Conservation (phyloP, 2,888 invertebrate species). For the Tenthredo amoena region DNA sequence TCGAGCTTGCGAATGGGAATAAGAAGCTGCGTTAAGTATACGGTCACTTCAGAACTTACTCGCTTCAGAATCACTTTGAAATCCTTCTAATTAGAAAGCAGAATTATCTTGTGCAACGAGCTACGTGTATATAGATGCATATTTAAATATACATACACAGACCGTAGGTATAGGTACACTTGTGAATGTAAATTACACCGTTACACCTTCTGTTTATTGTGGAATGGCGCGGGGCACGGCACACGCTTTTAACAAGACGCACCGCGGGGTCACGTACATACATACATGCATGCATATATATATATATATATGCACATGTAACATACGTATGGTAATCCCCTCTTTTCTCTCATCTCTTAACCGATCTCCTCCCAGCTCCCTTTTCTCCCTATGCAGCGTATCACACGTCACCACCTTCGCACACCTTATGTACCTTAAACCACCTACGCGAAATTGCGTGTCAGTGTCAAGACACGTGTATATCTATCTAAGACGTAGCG, state of each 20-base stretch:
- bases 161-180: background rate
- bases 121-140: background rate
- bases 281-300: background rate
- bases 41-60: background rate
- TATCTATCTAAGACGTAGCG: background rate
- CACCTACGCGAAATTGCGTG: slow-evolving; percentile 35
- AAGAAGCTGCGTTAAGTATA: background rate
- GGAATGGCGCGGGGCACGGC: slow-evolving; percentile 22
- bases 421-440: background rate
- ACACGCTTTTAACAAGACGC: slow-evolving; percentile 31
- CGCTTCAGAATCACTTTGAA: slow-evolving; percentile 17
- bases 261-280: slow-evolving; percentile 19
- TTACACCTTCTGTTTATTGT: slow-evolving; percentile 40
- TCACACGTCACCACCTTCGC: slow-evolving; percentile 43
- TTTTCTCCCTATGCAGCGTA: slow-evolving; percentile 9
- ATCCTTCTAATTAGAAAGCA: slow-evolving; percentile 53
- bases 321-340: background rate
- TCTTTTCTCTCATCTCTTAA: background rate
- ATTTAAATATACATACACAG: background rate
- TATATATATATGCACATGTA: background rate
- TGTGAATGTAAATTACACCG: slow-evolving; percentile 42
- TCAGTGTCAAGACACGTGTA: background rate
- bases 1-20: background rate
- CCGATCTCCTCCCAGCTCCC: background rate
- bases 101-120: slow-evolving; percentile 16